phyloP scores from a whole-genome alignment of 37 sponge, comb jelly and placozoan genomes.

The Cliona cf. orientalis region DNA sequence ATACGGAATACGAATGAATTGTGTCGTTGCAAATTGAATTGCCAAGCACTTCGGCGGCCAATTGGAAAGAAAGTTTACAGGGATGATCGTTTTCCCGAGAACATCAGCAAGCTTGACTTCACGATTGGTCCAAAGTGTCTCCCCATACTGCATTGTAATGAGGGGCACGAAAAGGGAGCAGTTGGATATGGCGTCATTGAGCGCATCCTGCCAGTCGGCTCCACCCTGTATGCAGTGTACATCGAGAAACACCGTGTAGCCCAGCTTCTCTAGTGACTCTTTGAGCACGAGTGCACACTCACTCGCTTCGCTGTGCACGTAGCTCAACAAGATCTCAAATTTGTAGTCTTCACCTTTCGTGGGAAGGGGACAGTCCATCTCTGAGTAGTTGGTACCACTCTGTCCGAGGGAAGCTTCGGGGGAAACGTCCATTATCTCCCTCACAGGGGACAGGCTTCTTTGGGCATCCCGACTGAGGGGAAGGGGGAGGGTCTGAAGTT shows the following conservation, averaged over 20 bases:
- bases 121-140: constrained; percentile 88
- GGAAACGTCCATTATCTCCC: too few species aligned
- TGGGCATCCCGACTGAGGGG: too few species aligned
- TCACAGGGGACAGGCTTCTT: too few species aligned
- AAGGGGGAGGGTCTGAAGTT: too few species aligned
- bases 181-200: constrained; percentile 72
- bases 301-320: constrained; percentile 75
- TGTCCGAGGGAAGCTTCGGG: too few species aligned
- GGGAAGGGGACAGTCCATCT: too few species aligned
- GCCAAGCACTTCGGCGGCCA: constrained; percentile 90
- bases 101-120: constrained; percentile 90
- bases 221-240: constrained; percentile 70
- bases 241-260: constrained; percentile 78
- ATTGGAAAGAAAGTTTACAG: constrained; percentile 67
- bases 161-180: constrained; percentile 82
- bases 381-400: too few species aligned
- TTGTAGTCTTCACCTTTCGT: too few species aligned
- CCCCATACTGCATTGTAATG: constrained; percentile 75
- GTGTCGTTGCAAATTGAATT: constrained; percentile 94
- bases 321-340: constrained; percentile 79
- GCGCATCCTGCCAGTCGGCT: constrained; percentile 82
- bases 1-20: constrained; percentile 62
- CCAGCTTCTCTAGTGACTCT: constrained; percentile 40
- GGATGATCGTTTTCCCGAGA: constrained; percentile 75
- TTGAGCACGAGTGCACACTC: constrained; percentile 56